phyloP scores from a whole-genome alignment of 2,113 vertebrate species.

The Urocitellus parryii region DNA sequence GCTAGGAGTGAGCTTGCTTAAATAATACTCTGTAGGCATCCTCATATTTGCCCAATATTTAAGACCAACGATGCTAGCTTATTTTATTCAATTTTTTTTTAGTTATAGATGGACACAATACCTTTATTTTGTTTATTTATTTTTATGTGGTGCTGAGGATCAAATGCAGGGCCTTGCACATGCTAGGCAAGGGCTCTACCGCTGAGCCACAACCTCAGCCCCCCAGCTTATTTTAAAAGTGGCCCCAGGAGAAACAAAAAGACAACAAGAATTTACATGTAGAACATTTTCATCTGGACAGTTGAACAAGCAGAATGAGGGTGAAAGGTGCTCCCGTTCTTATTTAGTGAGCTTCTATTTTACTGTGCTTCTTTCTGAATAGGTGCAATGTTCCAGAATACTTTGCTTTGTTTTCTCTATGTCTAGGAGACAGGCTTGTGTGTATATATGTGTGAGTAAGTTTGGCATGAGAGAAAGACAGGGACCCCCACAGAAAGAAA shows the following conservation, averaged over 20 bases:
- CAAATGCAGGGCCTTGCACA: no score
- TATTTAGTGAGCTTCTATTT: constrained; percentile 43
- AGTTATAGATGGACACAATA: no score
- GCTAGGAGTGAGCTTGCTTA: constrained; percentile 16
- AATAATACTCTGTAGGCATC: background rate
- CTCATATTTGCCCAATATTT: constrained; percentile 31
- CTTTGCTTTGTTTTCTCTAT: constrained; percentile 64
- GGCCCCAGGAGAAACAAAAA: background rate
- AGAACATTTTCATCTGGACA: constrained; percentile 50
- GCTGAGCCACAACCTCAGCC: no score
- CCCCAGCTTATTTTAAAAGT: background rate
- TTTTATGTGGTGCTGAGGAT: no score
- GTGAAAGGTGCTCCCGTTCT: constrained; percentile 49
- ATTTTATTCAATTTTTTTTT: background rate
- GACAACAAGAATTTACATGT: constrained; percentile 32
- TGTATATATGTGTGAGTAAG: background rate
- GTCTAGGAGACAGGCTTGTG: constrained; percentile 29
- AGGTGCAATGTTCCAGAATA: constrained; percentile 69
- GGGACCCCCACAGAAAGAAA: background rate
- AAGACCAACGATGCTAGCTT: background rate
- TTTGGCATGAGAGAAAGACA: constrained; percentile 23
- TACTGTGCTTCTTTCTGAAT: constrained; percentile 57
- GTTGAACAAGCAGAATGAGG: constrained; percentile 61
- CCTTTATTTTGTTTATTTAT: no score
- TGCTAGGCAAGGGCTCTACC: no score